Percentiles rank a stretch among this genome's conserved stretches.
Conservation (phyloP, 1,140 invertebrate species). For the Saccostrea glomerata region DNA sequence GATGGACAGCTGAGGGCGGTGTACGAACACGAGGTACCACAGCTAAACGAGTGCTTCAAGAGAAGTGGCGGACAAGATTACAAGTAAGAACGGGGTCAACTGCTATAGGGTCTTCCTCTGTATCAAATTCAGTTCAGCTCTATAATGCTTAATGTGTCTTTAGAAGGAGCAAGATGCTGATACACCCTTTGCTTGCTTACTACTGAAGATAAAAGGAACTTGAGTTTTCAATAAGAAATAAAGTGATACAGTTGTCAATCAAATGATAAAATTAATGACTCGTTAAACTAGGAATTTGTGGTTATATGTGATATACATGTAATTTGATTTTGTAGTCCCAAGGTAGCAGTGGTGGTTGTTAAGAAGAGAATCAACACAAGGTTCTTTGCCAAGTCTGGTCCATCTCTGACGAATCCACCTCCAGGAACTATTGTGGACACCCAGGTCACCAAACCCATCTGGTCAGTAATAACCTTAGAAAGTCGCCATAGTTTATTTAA, state of each 20-base stretch:
- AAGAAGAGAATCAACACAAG: conserved; percentile 94
- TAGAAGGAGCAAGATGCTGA: too few species aligned
- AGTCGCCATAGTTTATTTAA: too few species aligned
- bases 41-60: conserved; percentile 80
- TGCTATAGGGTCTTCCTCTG: too few species aligned
- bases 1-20: conserved; percentile 89
- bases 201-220: too few species aligned
- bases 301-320: too few species aligned
- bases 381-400: conserved; percentile 78
- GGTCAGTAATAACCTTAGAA: conserved; percentile 62
- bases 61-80: conserved; percentile 63
- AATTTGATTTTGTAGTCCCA: conserved; percentile 78
- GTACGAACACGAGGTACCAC: conserved; percentile 87
- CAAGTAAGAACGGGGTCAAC: conserved; percentile 58
- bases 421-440: conserved; percentile 91
- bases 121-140: too few species aligned
- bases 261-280: too few species aligned
- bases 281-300: too few species aligned
- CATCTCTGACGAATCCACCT: conserved; percentile 66
- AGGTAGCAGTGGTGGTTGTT: conserved; percentile 88
- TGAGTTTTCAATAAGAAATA: too few species aligned
- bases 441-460: conserved; percentile 87
- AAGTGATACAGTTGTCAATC: too few species aligned
- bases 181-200: too few species aligned
- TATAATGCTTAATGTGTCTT: too few species aligned